Base-by-base conservation (phyloP, 2,113 vertebrate species). In the Perca schrenkii region DNA sequence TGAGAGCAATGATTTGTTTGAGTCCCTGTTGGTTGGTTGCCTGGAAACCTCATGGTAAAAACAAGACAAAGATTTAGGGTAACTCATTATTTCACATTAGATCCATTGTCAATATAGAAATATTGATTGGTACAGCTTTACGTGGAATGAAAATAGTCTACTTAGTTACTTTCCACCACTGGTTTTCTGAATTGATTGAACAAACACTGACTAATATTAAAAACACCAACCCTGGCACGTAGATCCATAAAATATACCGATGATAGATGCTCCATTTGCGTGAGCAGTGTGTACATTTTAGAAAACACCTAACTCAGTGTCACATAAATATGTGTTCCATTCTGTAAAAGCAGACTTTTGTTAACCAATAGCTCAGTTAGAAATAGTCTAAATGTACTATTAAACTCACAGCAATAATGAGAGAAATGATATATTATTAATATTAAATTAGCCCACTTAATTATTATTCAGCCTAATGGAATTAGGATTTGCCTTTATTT, bases 261-360 rank as follows among this genome's bases (percentile, higher is more conserved):
- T 75, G 64, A 75, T 79, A 52, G 64, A 84, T 79, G 82, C 36
- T 69, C 40, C 19, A 10, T 62, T 66, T 67, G 52, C n/a, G 28
- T 31, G 34, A 53, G 62, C 40, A 57, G 21, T 8, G 22, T 64
- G 31, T 4, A 49, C 13, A 21, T 72, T 72, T 34, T 4, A 1
- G 28, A 10, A 63, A 25, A 52, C 52, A 6, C 28, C 31, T 54
- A 49, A 49, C 50, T 78, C 22, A 67, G 15, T 66, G 61, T 61
- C 22, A 66, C 53, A 22, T 19, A 43, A 66, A 64, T 63, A 36
- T 21, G 56, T 12, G 43, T 58, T 58, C 6, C 46, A 60, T 17
- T 25, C 34, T 52, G n/a, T 6, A 22, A 28, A 53, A 19, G 31
- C 31, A 53, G 34, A 43, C 67, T 52, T 61, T 22, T 34, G 6